Conservation (phyloP, 2,797 vertebrate species). For the Enteromius radiatus region DNA sequence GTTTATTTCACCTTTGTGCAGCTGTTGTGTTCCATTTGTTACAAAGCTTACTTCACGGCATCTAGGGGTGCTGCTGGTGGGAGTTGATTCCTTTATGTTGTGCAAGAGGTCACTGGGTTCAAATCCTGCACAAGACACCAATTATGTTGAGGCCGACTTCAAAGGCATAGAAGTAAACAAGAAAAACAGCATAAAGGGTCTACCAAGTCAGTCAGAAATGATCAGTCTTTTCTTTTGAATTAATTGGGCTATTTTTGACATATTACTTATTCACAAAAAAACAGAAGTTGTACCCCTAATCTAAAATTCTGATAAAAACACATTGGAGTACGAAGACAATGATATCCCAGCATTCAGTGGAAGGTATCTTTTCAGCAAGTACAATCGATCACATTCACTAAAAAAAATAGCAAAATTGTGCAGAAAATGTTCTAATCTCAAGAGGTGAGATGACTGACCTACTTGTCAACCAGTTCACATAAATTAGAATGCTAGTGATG, state of each 20-base stretch:
- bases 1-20: slow-evolving; percentile 29
- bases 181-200: neutral
- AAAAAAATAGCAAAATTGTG: neutral
- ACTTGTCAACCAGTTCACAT: neutral
- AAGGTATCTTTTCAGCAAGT: neutral
- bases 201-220: neutral
- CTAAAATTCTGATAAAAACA: neutral
- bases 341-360: neutral
- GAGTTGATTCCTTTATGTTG: slow-evolving; percentile 24
- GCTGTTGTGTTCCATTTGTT: slow-evolving; percentile 12
- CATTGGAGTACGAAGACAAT: neutral
- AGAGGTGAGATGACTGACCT: neutral
- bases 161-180: slow-evolving; percentile 24
- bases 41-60: neutral
- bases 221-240: neutral
- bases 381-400: neutral
- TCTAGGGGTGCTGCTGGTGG: neutral
- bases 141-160: slow-evolving; percentile 14
- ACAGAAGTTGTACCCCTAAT: neutral
- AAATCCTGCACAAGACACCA: slow-evolving; percentile 17
- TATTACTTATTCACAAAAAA: neutral
- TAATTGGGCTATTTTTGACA: neutral
- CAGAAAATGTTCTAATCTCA: neutral
- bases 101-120: slow-evolving; percentile 12
- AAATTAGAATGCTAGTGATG: neutral